A percentile compares a stretch with the other conserved stretches of the same genome.
These are phyloP conservation scores for Dasyornis broadbenti DNA, from an alignment of 2,113 vertebrate genomes.

Conservation along the genomic window DNA sequence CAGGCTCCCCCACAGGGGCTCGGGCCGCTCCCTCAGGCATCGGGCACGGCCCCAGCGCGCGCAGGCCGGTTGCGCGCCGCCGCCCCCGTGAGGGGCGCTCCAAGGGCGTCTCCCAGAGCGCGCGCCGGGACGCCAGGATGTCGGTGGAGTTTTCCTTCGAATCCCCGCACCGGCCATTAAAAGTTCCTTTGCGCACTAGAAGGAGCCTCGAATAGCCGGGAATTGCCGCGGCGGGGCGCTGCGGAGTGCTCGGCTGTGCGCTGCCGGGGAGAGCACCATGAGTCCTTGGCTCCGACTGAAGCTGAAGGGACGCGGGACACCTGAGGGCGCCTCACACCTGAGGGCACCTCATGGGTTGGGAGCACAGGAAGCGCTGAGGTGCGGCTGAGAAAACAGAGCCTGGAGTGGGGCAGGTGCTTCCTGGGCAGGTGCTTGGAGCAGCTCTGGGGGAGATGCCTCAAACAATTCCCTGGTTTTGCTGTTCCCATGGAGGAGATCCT, in stretches of 20 bases:
- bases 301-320: background rate
- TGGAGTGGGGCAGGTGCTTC: rapidly evolving
- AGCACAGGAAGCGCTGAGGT: background rate
- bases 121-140: no score
- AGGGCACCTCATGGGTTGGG: background rate
- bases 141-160: background rate
- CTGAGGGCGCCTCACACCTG: no score
- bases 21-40: rapidly evolving
- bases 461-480: background rate
- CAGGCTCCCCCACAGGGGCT: no score
- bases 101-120: background rate
- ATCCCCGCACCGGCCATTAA: rapidly evolving
- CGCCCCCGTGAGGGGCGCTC: rapidly evolving
- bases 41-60: background rate
- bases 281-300: no score
- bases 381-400: background rate
- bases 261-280: no score
- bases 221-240: rapidly evolving
- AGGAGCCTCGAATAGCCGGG: background rate
- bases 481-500: background rate
- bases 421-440: background rate
- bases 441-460: no score
- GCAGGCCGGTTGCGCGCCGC: rapidly evolving
- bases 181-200: no score
- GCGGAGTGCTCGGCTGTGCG: rapidly evolving